Evolutionary conservation across 1,140 invertebrate genomes (phyloP).

Genomic region (Metopolophium dirhodum): DNA sequence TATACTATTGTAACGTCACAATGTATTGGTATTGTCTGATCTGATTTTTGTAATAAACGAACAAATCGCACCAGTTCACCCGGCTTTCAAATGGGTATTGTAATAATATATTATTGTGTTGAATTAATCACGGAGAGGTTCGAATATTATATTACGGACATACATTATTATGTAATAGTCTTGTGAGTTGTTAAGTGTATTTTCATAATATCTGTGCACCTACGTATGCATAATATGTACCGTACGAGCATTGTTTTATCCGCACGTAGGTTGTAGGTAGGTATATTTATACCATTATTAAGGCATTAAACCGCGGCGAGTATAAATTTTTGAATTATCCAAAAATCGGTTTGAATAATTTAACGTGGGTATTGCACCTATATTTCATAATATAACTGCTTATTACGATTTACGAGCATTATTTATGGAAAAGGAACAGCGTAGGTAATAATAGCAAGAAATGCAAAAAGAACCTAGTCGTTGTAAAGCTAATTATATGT

Average conservation of each 20-base stretch:
- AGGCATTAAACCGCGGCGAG: background rate
- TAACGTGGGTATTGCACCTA: background rate
- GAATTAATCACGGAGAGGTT: background rate
- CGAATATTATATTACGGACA: background rate
- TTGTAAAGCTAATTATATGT: background rate
- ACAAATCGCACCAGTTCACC: background rate
- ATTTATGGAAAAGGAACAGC: background rate
- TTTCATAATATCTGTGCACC: background rate
- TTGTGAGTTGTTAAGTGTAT: background rate
- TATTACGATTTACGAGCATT: background rate
- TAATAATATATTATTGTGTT: background rate
- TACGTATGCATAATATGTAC: background rate
- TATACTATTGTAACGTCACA: no score
- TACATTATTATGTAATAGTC: no score
- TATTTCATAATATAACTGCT: background rate
- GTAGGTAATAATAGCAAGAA: background rate
- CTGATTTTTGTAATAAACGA: background rate
- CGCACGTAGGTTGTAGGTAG: no score
- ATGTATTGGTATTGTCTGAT: background rate
- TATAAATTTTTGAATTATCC: background rate
- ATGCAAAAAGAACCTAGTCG: background rate
- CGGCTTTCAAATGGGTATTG: background rate
- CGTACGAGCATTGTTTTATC: background rate
- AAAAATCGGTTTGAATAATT: slow-evolving; percentile 2
- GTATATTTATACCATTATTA: background rate